Base-by-base conservation (phyloP, 2,797 vertebrate species). In the Silurus lanzhouensis region DNA sequence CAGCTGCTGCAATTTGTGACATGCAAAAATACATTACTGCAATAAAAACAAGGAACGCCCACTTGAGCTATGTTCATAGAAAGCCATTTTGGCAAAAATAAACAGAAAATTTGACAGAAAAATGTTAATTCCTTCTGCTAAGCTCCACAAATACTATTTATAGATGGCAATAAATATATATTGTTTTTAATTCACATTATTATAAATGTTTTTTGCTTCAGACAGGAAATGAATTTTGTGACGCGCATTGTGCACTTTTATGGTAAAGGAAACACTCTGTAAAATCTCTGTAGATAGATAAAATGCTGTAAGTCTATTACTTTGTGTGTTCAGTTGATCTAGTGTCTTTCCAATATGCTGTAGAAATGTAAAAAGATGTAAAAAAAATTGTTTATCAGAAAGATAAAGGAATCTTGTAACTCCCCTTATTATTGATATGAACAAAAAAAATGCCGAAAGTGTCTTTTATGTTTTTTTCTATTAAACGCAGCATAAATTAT, bases 21-120 rank as follows among this genome's bases (percentile, higher is more conserved):
- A 19, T 27, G 60, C 19, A 44, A 38, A 77, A 38, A 20, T 60
- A 25, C 17, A 20, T 31, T 3, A 38, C 25, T 60, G 27, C 31
- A 81, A 12, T 14, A 14, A 81, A 57, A 81, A 81, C 22, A 55
- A 68, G 63, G 67, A 52, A 67, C 20, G 57, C 75, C 57, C 60
- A 57, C 13, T 46, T n/a, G 77, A 63, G 15, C 7, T 79, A 46
- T 15, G 58, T 63, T n/a, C 38, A 14, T 27, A 78, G 27, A 78
- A 61, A 27, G 68, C 7, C 38, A 46, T 20, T 44, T 19, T 5
- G 27, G 25, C 66, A 38, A 68, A 6, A 7, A 31, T 6, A 15
- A 15, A 31, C 1, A 2, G 13, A 27, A 64, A n/a, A 19, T 6
- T 68, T 13, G 10, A 72, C 20, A 12, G 46, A 72, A 46, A 46